Conservation (phyloP, 1,140 invertebrate genomes). For the Drosophila truncata region DNA sequence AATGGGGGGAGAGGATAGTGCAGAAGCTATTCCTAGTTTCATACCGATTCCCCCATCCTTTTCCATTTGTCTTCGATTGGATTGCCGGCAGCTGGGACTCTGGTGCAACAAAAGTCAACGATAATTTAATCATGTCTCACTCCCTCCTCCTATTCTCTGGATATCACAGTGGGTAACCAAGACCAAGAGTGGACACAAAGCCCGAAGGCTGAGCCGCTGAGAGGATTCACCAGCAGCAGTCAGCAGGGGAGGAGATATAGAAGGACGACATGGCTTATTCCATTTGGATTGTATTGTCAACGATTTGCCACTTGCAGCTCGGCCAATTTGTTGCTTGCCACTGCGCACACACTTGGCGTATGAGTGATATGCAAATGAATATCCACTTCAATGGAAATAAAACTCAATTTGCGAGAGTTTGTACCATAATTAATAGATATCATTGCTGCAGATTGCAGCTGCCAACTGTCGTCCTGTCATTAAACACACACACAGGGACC, state of each 20-base stretch:
- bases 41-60: conserved; percentile 9
- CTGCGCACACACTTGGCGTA: conserved; percentile 42
- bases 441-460: conserved; percentile 50
- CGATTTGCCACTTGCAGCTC: conserved; percentile 45
- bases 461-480: conserved; percentile 24
- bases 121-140: conserved; percentile 51
- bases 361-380: conserved; percentile 57
- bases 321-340: conserved; percentile 25
- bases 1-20: not conserved
- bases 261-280: conserved; percentile 20
- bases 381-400: conserved; percentile 41
- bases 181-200: conserved; percentile 31
- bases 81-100: conserved; percentile 19
- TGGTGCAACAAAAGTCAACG: conserved; percentile 49
- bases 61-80: conserved; percentile 40
- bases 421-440: conserved; percentile 53
- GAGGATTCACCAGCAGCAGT: not conserved
- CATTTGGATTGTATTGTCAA: conserved; percentile 43
- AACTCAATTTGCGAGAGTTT: conserved; percentile 52
- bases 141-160: conserved; percentile 2
- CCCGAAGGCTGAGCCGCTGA: conserved; percentile 36
- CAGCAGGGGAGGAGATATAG: too few relatives aligned
- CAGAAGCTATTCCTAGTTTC: not conserved
- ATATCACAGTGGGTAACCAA: conserved; percentile 19
- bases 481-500: conserved; percentile 18